A percentile compares a stretch with the other conserved stretches of the same genome.
Conservation (phyloP, 2,113 vertebrate species). For the Eulemur macaco region DNA sequence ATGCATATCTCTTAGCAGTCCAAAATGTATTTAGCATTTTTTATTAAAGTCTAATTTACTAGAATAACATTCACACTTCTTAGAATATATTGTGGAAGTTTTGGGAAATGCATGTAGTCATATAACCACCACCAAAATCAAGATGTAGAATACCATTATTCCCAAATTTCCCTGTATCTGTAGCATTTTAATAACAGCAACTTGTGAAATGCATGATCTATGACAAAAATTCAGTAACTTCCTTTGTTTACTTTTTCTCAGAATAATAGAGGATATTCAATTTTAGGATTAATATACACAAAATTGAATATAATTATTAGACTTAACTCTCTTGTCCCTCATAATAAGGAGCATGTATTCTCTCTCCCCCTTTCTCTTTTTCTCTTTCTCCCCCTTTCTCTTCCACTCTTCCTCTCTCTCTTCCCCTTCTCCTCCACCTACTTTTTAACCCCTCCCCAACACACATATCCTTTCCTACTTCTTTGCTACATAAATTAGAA, state of each 20-base stretch:
- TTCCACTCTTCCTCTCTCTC: not conserved
- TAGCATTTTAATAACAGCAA: slow-evolving; percentile 62
- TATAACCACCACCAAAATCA: rapidly evolving
- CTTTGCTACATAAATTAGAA: slow-evolving; percentile 6
- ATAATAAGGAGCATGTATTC: not conserved
- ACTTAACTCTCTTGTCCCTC: not conserved
- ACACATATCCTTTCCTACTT: not conserved
- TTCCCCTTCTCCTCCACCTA: too few species aligned
- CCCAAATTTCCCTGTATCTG: slow-evolving; percentile 48
- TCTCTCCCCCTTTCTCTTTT: not conserved
- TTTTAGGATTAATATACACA: slow-evolving; percentile 33
- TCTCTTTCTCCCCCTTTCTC: rapidly evolving
- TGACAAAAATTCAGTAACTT: slow-evolving; percentile 45
- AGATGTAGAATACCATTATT: not conserved
- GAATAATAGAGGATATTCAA: slow-evolving; percentile 52
- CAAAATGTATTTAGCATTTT: not conserved
- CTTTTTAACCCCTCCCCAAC: not conserved
- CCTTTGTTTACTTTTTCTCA: slow-evolving; percentile 64
- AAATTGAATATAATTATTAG: not conserved
- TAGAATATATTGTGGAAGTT: not conserved
- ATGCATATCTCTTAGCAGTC: not conserved
- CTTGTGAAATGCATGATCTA: slow-evolving; percentile 60
- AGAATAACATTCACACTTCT: not conserved
- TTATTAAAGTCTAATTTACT: not conserved
- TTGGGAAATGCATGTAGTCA: not conserved